These are phyloP conservation scores for Amyelois transitella DNA, from an alignment of 1,140 invertebrate genomes.

Conservation along the genomic window DNA sequence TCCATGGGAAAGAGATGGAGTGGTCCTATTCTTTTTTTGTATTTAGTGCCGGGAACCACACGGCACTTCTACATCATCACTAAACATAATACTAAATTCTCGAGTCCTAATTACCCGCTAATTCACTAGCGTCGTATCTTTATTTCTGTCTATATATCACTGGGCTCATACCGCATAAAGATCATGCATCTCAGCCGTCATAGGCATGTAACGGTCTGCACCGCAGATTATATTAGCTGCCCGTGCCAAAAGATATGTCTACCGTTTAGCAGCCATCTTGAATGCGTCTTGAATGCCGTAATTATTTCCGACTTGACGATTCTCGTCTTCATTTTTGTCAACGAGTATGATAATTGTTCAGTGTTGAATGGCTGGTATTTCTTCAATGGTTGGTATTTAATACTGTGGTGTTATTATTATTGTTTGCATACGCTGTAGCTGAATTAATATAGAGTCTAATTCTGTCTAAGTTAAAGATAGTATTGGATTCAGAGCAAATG, in stretches of 20 bases:
- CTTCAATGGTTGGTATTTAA: too few relatives aligned
- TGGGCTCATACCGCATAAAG: background rate
- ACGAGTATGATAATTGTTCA: background rate
- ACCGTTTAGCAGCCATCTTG: slow-evolving; percentile 22
- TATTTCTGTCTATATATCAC: slow-evolving; percentile 4
- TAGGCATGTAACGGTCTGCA: too few relatives aligned
- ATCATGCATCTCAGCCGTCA: slow-evolving; percentile 29
- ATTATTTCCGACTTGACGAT: slow-evolving; percentile 22
- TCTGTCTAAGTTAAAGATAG: too few relatives aligned
- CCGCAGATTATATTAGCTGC: too few relatives aligned
- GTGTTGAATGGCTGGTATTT: background rate
- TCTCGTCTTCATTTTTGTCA: slow-evolving; percentile 18
- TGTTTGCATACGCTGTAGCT: background rate
- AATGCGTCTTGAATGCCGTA: slow-evolving; percentile 12
- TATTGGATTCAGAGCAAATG: too few relatives aligned
- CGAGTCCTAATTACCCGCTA: background rate
- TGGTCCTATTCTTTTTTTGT: too few relatives aligned
- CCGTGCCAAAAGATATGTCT: slow-evolving; percentile 18
- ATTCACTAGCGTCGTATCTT: background rate
- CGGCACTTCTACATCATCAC: background rate
- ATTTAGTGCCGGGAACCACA: too few relatives aligned
- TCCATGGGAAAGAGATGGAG: too few relatives aligned
- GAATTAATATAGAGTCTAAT: background rate
- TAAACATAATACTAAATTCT: background rate
- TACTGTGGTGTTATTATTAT: background rate